Conservation (phyloP, 2,113 vertebrate species). For the Callaeas wilsoni region DNA sequence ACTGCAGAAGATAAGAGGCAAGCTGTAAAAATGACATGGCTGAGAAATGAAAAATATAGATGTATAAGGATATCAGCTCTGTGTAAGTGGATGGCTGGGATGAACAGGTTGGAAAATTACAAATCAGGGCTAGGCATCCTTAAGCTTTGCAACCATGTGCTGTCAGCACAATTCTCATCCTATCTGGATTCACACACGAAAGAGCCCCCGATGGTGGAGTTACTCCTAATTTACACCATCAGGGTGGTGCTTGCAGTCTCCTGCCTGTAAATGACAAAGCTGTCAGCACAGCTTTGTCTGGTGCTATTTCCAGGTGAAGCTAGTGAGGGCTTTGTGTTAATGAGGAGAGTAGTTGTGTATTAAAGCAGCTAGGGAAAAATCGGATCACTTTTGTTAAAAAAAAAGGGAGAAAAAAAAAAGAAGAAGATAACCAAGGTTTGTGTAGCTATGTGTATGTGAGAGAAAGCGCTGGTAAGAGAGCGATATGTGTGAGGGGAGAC, state of each 20-base stretch:
- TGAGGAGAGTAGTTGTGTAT: neutral
- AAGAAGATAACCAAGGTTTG: neutral
- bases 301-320: neutral
- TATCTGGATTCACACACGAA: neutral
- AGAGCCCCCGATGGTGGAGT: neutral
- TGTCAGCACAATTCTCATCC: neutral
- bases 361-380: neutral
- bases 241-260: neutral
- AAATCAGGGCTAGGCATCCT: neutral
- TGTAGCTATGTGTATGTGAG: neutral
- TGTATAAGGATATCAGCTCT: neutral
- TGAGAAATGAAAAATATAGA: neutral
- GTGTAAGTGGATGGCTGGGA: neutral
- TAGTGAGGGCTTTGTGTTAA: neutral
- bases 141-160: neutral
- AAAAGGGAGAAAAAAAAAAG: fast-evolving
- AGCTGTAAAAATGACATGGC: neutral
- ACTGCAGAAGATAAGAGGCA: constrained; percentile 44
- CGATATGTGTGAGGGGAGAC: neutral
- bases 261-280: neutral
- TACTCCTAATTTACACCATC: neutral
- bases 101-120: neutral
- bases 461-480: neutral
- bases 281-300: neutral
- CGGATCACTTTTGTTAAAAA: neutral